Evolutionary conservation across 2,888 invertebrate species (phyloP).

Genomic region (Clunio marinus): DNA sequence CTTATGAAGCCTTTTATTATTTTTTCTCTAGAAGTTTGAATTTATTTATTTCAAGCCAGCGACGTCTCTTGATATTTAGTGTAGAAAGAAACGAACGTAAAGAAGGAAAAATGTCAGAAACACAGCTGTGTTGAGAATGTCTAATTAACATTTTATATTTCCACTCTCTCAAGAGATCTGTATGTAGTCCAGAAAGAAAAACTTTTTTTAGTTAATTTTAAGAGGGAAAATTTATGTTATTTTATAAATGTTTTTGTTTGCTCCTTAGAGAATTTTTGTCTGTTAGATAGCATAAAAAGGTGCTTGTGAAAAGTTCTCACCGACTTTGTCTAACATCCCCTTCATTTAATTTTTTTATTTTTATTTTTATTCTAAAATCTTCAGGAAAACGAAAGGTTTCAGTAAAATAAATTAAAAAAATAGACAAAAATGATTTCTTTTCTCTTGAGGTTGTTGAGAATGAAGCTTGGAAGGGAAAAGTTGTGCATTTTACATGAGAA

Average conservation of each 20-base stretch:
- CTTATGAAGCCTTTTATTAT: not conserved
- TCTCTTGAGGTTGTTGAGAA: not conserved
- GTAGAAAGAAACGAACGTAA: not conserved
- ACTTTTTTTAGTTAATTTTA: slow-evolving; percentile 10
- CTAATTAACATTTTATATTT: slow-evolving; percentile 10
- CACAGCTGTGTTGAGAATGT: slow-evolving; percentile 7
- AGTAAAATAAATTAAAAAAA: not conserved
- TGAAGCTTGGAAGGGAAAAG: not conserved
- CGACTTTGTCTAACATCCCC: not conserved
- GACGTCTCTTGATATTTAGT: not conserved
- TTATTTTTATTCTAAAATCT: not conserved
- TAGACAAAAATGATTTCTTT: not conserved
- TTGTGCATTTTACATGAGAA: not conserved
- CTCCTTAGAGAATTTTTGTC: not conserved
- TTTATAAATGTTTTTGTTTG: not conserved
- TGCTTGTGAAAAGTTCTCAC: not conserved
- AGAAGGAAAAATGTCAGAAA: slow-evolving; percentile 6
- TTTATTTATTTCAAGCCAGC: no score
- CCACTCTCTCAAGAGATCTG: not conserved
- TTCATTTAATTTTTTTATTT: not conserved
- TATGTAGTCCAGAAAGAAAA: not conserved
- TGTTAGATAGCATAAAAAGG: slow-evolving; percentile 5
- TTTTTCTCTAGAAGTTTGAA: not conserved
- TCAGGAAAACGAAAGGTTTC: not conserved
- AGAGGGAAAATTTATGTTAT: slow-evolving; percentile 10